Evolutionary conservation across 2,797 vertebrate genomes (phyloP).

Genomic region (Cryptoprocta ferox): DNA sequence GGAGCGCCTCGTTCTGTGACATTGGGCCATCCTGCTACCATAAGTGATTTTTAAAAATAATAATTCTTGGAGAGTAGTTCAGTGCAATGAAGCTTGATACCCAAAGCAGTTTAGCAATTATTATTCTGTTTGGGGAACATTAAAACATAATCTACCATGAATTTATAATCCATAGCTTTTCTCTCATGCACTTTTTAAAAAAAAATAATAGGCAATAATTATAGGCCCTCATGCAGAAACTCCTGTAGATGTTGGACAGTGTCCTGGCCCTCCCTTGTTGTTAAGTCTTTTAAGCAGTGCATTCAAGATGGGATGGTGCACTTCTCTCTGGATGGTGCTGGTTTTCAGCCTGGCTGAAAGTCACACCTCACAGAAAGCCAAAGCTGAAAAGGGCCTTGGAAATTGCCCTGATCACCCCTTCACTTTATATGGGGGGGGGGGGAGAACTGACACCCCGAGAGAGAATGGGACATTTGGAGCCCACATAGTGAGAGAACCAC

Average conservation of each 20-base stretch:
- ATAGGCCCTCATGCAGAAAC: constrained; percentile 57
- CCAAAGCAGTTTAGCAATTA: constrained; percentile 82
- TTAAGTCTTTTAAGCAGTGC: background rate
- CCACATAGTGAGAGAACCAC: background rate
- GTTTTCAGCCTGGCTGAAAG: background rate
- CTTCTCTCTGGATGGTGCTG: background rate
- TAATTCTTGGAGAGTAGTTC: constrained; percentile 77
- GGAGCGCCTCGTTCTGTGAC: constrained; percentile 51
- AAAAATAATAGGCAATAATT: constrained; percentile 72
- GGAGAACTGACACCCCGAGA: background rate
- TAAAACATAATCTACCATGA: constrained; percentile 83
- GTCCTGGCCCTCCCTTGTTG: background rate
- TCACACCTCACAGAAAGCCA: background rate
- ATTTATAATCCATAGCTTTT: constrained; percentile 81
- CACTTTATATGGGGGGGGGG: background rate
- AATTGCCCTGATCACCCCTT: background rate
- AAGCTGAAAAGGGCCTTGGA: background rate
- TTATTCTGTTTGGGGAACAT: constrained; percentile 83
- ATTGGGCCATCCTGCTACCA: background rate
- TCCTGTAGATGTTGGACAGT: background rate
- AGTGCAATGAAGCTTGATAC: constrained; percentile 80
- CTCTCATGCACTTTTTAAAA: constrained; percentile 58
- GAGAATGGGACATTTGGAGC: rapidly evolving
- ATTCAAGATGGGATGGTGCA: background rate
- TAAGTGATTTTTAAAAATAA: constrained; percentile 79